These are phyloP conservation scores for Alauda arvensis DNA, from an alignment of 2,797 vertebrate genomes.

Conservation along the genomic window DNA sequence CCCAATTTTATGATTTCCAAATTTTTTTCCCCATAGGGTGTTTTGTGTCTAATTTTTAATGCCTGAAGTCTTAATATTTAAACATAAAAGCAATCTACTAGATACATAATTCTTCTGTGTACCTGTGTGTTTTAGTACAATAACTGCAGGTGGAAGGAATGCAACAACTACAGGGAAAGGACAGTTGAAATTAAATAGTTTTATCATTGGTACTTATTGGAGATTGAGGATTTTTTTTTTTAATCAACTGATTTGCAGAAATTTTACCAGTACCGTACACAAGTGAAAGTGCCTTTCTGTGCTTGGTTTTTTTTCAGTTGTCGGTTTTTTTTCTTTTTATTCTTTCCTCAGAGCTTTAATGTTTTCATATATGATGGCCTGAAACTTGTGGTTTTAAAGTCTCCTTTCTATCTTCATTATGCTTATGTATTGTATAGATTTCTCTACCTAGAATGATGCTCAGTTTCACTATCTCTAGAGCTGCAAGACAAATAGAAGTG, in stretches of 20 bases:
- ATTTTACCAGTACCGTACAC: background rate
- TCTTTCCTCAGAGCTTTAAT: background rate
- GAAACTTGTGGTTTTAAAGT: background rate
- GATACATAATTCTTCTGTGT: slow-evolving; percentile 1
- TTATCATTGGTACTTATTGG: background rate
- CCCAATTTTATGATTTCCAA: slow-evolving; percentile 57
- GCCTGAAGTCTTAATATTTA: slow-evolving; percentile 61
- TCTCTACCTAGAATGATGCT: background rate
- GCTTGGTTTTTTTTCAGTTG: background rate
- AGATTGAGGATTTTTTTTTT: background rate
- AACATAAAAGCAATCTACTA: slow-evolving; percentile 18
- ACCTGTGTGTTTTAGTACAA: slow-evolving; percentile 8
- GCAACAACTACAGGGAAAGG: background rate
- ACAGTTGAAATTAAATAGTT: background rate
- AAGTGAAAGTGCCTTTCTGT: background rate
- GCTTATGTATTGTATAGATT: background rate
- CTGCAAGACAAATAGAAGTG: slow-evolving; percentile 16
- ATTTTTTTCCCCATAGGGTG: slow-evolving; percentile 24
- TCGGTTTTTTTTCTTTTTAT: background rate
- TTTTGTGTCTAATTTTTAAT: slow-evolving; percentile 52
- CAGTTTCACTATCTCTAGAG: slow-evolving; percentile 10
- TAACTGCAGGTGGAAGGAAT: slow-evolving; percentile 15
- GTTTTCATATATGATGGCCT: background rate
- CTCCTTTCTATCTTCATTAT: background rate
- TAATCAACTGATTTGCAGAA: background rate